These are phyloP conservation scores for Vidua macroura DNA, from an alignment of 2,113 vertebrate genomes.

Conservation along the genomic window DNA sequence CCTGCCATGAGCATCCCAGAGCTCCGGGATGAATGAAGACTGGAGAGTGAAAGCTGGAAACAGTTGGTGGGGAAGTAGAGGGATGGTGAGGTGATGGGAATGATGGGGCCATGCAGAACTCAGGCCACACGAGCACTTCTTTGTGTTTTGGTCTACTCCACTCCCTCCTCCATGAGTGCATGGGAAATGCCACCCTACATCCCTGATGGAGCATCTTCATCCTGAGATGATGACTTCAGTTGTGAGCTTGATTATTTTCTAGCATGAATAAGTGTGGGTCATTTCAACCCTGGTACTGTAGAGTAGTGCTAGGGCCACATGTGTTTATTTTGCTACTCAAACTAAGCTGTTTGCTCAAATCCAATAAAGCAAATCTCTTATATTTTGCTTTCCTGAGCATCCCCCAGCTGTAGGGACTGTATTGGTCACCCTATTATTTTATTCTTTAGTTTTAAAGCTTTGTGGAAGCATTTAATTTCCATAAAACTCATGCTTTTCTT, in stretches of 20 bases:
- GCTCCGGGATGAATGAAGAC: background rate
- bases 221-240: background rate
- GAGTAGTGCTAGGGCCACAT: background rate
- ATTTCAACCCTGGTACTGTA: background rate
- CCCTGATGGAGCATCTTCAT: background rate
- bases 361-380: background rate
- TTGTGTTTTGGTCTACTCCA: background rate
- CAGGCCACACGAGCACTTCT: rapidly evolving
- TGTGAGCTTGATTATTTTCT: background rate
- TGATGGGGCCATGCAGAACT: background rate
- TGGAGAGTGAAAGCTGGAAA: background rate
- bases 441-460: background rate
- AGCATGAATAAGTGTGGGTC: background rate
- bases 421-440: background rate
- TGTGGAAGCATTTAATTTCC: background rate
- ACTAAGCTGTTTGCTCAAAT: background rate
- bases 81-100: background rate
- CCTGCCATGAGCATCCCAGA: background rate
- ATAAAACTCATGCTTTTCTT: background rate
- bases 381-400: background rate
- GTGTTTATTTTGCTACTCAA: background rate
- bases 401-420: background rate
- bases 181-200: background rate
- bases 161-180: background rate
- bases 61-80: background rate